Conservation (phyloP, 2,888 invertebrate genomes). For the Sarcophaga caerulescens region DNA sequence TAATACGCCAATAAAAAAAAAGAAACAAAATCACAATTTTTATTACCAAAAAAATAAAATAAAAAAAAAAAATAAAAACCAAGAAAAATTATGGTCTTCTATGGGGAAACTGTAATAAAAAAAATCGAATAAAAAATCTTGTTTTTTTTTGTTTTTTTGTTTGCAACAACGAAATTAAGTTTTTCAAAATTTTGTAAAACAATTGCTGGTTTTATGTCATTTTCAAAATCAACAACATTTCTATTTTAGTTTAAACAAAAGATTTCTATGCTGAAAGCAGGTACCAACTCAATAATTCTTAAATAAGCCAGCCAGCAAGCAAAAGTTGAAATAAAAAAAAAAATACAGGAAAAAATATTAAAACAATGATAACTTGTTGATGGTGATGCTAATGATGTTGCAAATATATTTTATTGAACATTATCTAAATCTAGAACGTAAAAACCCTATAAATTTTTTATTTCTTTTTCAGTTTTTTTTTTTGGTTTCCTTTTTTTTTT, state of each 20-base stretch:
- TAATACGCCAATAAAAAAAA: background rate
- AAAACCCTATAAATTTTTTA: slow-evolving; percentile 5
- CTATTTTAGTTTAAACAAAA: slow-evolving; percentile 54
- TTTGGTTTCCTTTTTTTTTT: no score
- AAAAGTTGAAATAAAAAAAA: background rate
- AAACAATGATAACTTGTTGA: slow-evolving; percentile 57
- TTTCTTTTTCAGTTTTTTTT: background rate
- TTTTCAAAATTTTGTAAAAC: slow-evolving; percentile 22
- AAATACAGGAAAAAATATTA: background rate
- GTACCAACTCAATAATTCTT: slow-evolving; percentile 55
- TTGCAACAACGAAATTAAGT: slow-evolving; percentile 2
- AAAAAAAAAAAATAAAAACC: background rate
- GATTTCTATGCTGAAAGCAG: slow-evolving; percentile 22
- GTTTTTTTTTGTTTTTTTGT: no score
- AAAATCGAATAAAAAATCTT: background rate
- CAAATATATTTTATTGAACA: slow-evolving; percentile 70
- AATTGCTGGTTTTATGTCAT: slow-evolving; percentile 51
- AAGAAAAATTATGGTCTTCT: background rate
- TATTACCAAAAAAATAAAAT: background rate
- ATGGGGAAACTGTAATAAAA: background rate
- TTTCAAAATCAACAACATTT: slow-evolving; percentile 38
- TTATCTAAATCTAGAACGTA: slow-evolving; percentile 69
- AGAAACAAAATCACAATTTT: background rate
- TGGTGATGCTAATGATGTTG: slow-evolving; percentile 70
- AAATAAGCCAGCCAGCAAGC: background rate